Base-by-base conservation (phyloP, 1,140 invertebrate species). In the Zaprionus gabonicus region DNA sequence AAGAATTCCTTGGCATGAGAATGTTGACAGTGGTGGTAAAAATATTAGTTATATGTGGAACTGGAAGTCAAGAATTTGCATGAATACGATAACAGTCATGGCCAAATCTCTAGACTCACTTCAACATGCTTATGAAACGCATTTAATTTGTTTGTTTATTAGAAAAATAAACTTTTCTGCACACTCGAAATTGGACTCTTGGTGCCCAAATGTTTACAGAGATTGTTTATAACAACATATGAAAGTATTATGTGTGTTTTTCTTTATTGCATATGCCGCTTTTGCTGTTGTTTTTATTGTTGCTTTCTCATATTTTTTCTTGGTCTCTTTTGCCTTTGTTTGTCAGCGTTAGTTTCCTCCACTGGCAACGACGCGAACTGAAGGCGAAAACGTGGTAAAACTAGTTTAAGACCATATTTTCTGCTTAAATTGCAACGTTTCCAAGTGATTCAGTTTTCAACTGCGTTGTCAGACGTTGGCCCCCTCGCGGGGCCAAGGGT, bases 391-490 rank as follows among this genome's bases (percentile, higher is more conserved):
- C 63, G 74, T 71, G 71, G 75, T 78, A 76, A 90, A 90, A 90
- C 85, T 90, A 90, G 85, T 90, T 90, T 90, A 90, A 90, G 86
- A 85, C 85, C 85, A 90, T 90, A 90, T 90, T 90, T 90, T 90
- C 81, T 75, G 85, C 85, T 82, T 71, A 82, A 83, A 80, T 85
- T 85, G 85, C 85, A 90, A 80, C 82, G 84, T 85, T 82, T 85
- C 82, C 84, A 82, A 90, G 76, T 74, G 81, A 84, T 90, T 84
- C 83, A 59, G 84, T 72, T 87, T 79, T 13, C 59, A 17, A 59
- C 12, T 44, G 41, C 41, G 41, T 44, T 7, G 12, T 13, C 36
- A 38, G 36, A 38, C 36, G 13, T 38, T 15, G 36, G 6, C 2
- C n/a, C 6, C 6, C 5, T 6, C n/a, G 27, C n/a, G 10, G 28